phyloP scores from a whole-genome alignment of 30 jellyfish, hydroid and myxozoan genomes.

The Haliclystus octoradiatus region DNA sequence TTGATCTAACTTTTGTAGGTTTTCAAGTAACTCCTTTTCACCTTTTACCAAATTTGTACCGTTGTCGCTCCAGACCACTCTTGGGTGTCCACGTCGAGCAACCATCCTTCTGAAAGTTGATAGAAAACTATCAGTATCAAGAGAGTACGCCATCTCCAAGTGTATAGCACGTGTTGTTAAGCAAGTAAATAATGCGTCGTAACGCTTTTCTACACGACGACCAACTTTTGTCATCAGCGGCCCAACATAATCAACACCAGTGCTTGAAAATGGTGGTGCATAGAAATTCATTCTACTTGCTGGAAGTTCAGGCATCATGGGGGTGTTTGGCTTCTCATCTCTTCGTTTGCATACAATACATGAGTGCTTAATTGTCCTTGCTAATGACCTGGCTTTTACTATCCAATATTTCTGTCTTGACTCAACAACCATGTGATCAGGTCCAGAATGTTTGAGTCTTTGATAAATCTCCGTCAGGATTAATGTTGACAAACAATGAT shows the following conservation, averaged over 20 bases:
- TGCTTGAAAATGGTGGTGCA: slow-evolving; percentile 11
- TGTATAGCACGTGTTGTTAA: too few species aligned
- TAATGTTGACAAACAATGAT: slow-evolving; percentile 10
- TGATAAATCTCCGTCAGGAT: too few species aligned
- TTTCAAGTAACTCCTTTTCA: slow-evolving; percentile 1
- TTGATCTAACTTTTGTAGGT: background rate
- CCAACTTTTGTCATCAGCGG: too few species aligned
- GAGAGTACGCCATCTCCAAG: slow-evolving; percentile 21
- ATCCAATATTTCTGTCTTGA: slow-evolving; percentile 28
- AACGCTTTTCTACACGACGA: too few species aligned
- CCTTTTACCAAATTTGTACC: slow-evolving; percentile 22
- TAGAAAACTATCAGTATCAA: slow-evolving; percentile 14
- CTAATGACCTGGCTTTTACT: slow-evolving; percentile 27
- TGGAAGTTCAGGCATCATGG: slow-evolving; percentile 27
- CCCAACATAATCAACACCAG: slow-evolving; percentile 30
- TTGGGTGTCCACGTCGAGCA: slow-evolving; percentile 15
- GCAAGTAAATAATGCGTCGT: too few species aligned
- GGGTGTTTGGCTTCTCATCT: too few species aligned
- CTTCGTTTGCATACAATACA: slow-evolving; percentile 25
- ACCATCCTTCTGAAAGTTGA: slow-evolving; percentile 10
- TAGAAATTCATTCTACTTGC: slow-evolving; percentile 12
- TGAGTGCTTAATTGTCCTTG: slow-evolving; percentile 10
- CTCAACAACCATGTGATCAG: slow-evolving; percentile 16
- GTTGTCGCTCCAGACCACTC: slow-evolving; percentile 2
- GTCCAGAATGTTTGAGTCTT: slow-evolving; percentile 19